phyloP scores from a whole-genome alignment of 2,888 invertebrate genomes.

The Pseudococcus jackbeardsleyi region DNA sequence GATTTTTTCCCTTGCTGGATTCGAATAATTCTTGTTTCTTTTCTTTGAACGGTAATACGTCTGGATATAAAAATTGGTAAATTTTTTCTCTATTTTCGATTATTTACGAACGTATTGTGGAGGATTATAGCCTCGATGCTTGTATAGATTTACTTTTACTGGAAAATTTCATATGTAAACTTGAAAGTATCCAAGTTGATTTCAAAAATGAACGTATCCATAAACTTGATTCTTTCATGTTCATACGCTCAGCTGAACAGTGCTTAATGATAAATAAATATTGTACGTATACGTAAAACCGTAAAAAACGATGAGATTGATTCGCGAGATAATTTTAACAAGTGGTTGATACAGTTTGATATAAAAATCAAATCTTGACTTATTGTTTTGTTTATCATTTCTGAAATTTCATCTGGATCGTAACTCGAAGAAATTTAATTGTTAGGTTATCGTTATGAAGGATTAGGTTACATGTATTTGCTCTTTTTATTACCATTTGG shows the following conservation, averaged over 20 bases:
- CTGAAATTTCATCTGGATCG: background rate
- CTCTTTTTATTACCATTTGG: background rate
- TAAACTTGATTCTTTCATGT: background rate
- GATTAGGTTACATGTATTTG: background rate
- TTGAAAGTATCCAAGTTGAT: too few relatives aligned
- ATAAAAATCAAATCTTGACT: background rate
- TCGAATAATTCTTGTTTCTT: background rate
- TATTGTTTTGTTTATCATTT: background rate
- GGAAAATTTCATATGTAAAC: background rate
- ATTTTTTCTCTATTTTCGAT: background rate
- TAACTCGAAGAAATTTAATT: background rate
- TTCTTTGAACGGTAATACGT: background rate
- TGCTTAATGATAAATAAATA: background rate
- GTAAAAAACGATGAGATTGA: background rate
- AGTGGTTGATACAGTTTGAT: background rate
- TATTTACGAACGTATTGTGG: too few relatives aligned
- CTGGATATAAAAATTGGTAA: background rate
- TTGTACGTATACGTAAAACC: background rate
- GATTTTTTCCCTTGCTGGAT: background rate
- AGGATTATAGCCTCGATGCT: background rate
- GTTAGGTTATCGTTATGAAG: background rate
- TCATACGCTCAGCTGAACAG: background rate
- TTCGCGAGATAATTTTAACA: background rate
- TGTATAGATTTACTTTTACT: constrained; percentile 14
- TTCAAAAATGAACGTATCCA: too few relatives aligned